phyloP scores from a whole-genome alignment of 2,797 vertebrate species.

The Ctenopoma kingsleyae region DNA sequence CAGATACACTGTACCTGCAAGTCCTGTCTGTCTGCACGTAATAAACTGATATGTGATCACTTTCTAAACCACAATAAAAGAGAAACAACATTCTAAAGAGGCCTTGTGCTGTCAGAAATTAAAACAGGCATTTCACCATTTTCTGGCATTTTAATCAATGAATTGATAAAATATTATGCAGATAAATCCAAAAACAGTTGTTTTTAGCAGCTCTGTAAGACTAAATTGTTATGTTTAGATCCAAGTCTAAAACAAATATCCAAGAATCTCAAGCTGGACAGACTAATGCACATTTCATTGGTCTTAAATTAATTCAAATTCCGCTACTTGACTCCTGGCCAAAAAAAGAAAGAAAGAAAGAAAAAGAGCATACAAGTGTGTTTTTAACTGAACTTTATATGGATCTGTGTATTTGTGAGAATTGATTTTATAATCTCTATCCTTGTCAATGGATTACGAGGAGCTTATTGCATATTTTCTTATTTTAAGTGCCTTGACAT shows the following conservation, averaged over 20 bases:
- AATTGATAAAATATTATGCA: not conserved
- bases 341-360: slow-evolving; percentile 25
- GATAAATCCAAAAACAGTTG: not conserved
- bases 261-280: slow-evolving; percentile 14
- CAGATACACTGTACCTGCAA: too few relatives aligned
- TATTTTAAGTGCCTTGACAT: slow-evolving; percentile 49
- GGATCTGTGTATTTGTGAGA: slow-evolving; percentile 15
- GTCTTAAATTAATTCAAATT: slow-evolving; percentile 34
- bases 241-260: slow-evolving; percentile 20
- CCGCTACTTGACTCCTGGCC: slow-evolving; percentile 32
- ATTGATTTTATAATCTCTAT: slow-evolving; percentile 34
- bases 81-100: too few relatives aligned
- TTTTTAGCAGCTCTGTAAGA: not conserved
- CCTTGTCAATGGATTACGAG: slow-evolving; percentile 28
- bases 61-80: too few relatives aligned
- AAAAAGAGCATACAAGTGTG: not conserved
- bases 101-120: too few relatives aligned
- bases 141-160: too few relatives aligned
- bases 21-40: too few relatives aligned
- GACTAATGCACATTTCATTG: slow-evolving; percentile 32
- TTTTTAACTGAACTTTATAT: slow-evolving; percentile 25
- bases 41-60: too few relatives aligned
- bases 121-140: too few relatives aligned
- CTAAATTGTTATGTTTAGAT: not conserved
- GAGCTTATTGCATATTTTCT: slow-evolving; percentile 13